Evolutionary conservation across 2,113 vertebrate species (phyloP), one percentile per base, ranked within the genome.

Genomic region (Haemorhous mexicanus): DNA sequence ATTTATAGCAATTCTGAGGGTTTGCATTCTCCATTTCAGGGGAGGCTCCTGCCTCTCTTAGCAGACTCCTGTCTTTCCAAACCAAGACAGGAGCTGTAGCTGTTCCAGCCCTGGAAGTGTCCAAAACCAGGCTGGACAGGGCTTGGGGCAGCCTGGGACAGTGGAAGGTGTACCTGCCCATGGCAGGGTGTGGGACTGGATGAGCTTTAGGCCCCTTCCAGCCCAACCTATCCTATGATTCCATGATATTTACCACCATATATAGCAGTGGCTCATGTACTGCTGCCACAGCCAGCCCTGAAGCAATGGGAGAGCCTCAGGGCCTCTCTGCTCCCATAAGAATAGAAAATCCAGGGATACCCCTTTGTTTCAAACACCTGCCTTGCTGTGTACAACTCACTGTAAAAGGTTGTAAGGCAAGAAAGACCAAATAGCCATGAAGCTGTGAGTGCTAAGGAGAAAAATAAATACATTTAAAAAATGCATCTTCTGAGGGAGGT

Each of bases 131-230:
- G 44, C 0, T 28, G 77, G 52, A 39, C 0, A 3, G 18, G 27
- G 8, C 8, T 74, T 33, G 77, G 23, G 74, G 37, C 44, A 59
- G 0, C 23, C 19, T 52, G 77, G 52, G 8, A 5, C 0, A 8
- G 32, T 28, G 37, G 37, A 11, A 44, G 27, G 4, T 37, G 59
- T 24, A 16, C 27, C 52, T 59, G 44, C 10, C 7, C 27, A 30
- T 15, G 44, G 13, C 8, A 52, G 16, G 27, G 2, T 1, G 2
- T n/a, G 59, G 7, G 0, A 30, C 16, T 19, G 28, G 33, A 10
- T 20, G 27, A 7, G 7, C 2, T 82, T 82, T n/a, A 52, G 5
- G 10, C 9, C 13, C 8, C 23, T 59, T 82, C 18, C 13, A 30
- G n/a, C 27, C 8, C 44, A 50, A 23, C 5, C 8, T 12, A 37